Conservation (phyloP, 1,140 invertebrate genomes). For the Sminthurinus signatus region DNA sequence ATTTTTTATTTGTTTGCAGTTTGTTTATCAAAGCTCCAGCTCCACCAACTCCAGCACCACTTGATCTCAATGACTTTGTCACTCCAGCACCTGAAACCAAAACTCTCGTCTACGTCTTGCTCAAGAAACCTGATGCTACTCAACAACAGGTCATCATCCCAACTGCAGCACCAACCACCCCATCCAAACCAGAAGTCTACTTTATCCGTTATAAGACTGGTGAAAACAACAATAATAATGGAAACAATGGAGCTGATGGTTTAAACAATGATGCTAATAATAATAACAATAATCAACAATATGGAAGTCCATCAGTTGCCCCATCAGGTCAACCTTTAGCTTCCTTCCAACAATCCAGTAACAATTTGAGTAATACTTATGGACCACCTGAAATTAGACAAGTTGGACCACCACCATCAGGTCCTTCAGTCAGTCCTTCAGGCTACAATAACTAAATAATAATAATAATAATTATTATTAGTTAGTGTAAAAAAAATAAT, state of each 20-base stretch:
- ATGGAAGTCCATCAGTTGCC: not conserved
- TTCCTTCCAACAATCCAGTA: too few species aligned
- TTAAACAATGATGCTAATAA: not conserved
- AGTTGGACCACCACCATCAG: not conserved
- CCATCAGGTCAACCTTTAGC: too few species aligned
- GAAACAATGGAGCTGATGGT: not conserved
- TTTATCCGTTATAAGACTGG: slow-evolving; percentile 71
- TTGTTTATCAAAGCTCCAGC: slow-evolving; percentile 73
- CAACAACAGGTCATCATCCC: slow-evolving; percentile 47
- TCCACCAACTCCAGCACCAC: slow-evolving; percentile 50
- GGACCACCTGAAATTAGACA: not conserved
- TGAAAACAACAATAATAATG: not conserved
- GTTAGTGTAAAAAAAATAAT: too few species aligned
- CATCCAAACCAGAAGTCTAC: slow-evolving; percentile 78
- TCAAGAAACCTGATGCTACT: slow-evolving; percentile 73
- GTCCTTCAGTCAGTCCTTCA: too few species aligned
- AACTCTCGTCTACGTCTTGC: slow-evolving; percentile 77
- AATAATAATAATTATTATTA: too few species aligned
- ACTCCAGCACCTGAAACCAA: slow-evolving; percentile 57
- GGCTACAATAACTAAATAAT: too few species aligned
- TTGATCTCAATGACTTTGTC: slow-evolving; percentile 16
- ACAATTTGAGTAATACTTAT: too few species aligned
- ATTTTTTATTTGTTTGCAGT: too few species aligned
- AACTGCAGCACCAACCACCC: slow-evolving; percentile 67
- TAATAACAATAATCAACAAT: not conserved